Evolutionary conservation across 2,113 vertebrate genomes (phyloP), one percentile per base, ranked within the genome.

Genomic region (Rhadina sibilatrix): DNA sequence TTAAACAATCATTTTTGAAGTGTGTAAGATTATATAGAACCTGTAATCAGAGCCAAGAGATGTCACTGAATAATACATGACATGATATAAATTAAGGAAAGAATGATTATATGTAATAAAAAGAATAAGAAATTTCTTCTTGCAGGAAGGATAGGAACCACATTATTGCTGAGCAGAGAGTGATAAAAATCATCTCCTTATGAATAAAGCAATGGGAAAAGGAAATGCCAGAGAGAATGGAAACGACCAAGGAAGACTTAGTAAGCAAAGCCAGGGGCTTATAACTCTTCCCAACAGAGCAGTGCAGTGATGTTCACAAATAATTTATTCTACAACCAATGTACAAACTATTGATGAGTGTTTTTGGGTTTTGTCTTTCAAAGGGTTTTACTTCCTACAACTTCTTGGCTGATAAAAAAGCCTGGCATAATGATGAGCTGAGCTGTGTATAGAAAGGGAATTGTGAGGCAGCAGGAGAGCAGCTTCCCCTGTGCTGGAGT

Each of bases 21-120:
- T 75, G 52, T 93, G 90, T 90, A 94, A 96, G 96, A 94, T 96
- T 93, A 96, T 96, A 96, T 92, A 97, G 97, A 97, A 96, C 96
- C 94, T 96, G 79, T 96, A 96, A 93, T 84, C 94, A 96, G 77
- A 97, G 90, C 95, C 93, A 97, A 97, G 94, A 96, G 82, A 96
- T 96, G 80, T 92, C 91, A 97, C 94, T 96, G 97, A 97, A 96
- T 97, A 97, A 97, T 97, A 95, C 94, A 97, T 94, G 87, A 82
- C 46, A 95, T 61, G 70, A 93, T 97, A 97, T 97, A 96, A 97
- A 97, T 97, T 97, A 96, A 95, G 97, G 56, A 91, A 95, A 94
- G 91, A 95, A 97, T 82, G 90, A 93, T 96, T 95, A 94, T 96
- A 96, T 31, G 75, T 97, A 97, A 97, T 98, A 96, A 96, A 98